These are phyloP conservation scores for Notolepis coatsorum DNA, from an alignment of 2,797 vertebrate species.

Conservation along the genomic window DNA sequence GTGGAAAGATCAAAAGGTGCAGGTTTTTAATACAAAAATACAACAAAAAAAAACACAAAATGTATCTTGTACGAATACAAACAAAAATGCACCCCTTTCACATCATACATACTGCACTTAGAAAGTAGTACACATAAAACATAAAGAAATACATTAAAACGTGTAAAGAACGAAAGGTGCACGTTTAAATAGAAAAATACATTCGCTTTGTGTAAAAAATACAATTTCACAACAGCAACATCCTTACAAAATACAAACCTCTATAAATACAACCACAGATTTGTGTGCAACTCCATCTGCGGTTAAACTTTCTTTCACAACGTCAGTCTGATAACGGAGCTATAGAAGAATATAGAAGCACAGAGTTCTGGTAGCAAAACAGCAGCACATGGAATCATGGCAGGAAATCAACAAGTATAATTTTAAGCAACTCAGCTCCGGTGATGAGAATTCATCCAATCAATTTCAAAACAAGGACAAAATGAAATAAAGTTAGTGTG, in stretches of 20 bases:
- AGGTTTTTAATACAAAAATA: conserved; percentile 36
- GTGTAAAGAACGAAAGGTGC: background rate
- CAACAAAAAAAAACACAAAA: background rate
- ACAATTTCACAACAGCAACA: conserved; percentile 8
- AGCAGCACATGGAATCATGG: background rate
- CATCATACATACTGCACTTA: conserved; percentile 51
- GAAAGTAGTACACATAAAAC: too few relatives aligned
- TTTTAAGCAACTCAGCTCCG: background rate
- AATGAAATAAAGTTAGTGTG: too few relatives aligned
- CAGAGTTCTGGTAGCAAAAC: background rate
- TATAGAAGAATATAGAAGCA: too few relatives aligned
- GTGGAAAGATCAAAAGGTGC: background rate
- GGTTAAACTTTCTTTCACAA: background rate
- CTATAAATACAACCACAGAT: background rate
- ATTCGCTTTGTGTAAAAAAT: conserved; percentile 38
- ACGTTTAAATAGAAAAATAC: conserved; percentile 3
- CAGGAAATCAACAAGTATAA: background rate
- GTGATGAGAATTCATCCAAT: background rate
- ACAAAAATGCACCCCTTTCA: conserved; percentile 57
- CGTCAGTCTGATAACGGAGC: too few relatives aligned
- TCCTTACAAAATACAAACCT: background rate
- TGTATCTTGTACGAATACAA: conserved; percentile 33
- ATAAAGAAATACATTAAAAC: conserved; percentile 13
- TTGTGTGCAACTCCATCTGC: too few relatives aligned
- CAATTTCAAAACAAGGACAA: background rate